Evolutionary conservation across 2,888 invertebrate genomes (phyloP), one percentile per base, ranked within the genome.

Genomic region (Hypomecis punctinalis): DNA sequence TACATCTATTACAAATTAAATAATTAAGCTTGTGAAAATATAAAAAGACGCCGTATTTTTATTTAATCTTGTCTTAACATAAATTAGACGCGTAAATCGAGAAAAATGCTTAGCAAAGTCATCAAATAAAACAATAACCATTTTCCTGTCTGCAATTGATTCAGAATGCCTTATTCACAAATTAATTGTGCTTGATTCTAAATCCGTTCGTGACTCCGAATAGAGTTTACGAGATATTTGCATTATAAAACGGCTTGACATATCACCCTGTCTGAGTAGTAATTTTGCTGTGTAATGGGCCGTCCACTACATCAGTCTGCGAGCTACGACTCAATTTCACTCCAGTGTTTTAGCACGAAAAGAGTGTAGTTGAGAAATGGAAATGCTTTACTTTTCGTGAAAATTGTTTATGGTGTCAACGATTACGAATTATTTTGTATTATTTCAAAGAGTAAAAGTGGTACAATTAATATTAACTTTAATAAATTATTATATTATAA

Each of bases 211-310:
- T 73, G 76, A 76, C 77, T 73, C 77, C 69, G 76, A 76, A 76
- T 76, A 67, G 81, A 80, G 76, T 90, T 91, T 88, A 89, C 83
- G 86, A 86, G 79, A 77, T 86, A 85, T 88, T 87, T 86, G 84
- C 81, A 85, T 84, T 87, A 87, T 89, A 90, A 89, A 89, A 82
- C 82, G 76, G 70, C 76, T 79, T 86, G 88, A 90, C 86, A 83
- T 85, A 87, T 83, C 76, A 82, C 79, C 78, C 75, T 61, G 83
- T 81, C 81, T 76, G 80, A 79, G 82, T 83, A 80, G 88, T 90
- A 88, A 91, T 90, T 90, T 87, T 83, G 84, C 80, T 76, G 84
- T 81, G 89, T 88, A 91, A 91, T 91, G 89, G 85, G 72, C 80
- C 91, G 86, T 85, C 78, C 80, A 77, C 67, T 74, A 80, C 80